Evolutionary conservation across 2,888 invertebrate species (phyloP), one percentile per base, ranked within the genome.

Genomic region (Gari tellinella): DNA sequence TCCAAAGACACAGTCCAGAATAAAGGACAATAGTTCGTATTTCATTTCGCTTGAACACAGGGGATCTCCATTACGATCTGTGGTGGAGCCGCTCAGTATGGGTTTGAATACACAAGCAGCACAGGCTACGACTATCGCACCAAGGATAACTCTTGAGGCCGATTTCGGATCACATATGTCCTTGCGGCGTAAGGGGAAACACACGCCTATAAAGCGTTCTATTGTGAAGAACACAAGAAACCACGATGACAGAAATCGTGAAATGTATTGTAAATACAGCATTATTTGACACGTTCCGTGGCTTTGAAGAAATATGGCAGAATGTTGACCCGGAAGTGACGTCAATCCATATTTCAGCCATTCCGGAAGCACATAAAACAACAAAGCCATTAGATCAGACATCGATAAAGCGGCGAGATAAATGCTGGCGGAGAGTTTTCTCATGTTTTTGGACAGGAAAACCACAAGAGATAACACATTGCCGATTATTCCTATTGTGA

Each of bases 331-430:
- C 8, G 80, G 61, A 2, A 83, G 64, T 0, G 56, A 55, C n/a
- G 83, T 83, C 55, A 89, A 56, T 10, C 88, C 88, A 26, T 82
- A 55, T 53, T 81, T 75, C 17, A 90, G 68, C 90, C 90, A 90
- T 58, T 90, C 89, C 23, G 88, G 76, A 38, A 90, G 74, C 15
- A 90, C 89, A 68, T 87, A 90, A 46, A 96, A 93, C 2, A 96
- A 91, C n/a, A 94, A 94, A 0, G 95, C 86, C 17, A 97, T 91
- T 81, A 96, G 95, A 2, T 95, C 93, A 0, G 95, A 95, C 89
- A 96, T 96, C 72, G 96, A 96, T 55, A 97, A 91, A 0, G 95
- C 95, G 0, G 96, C 94, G 70, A 97, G 92, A 90, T 97, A 97
- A 82, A 95, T 95, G 77, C 95, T 95, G 0, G 96, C 96, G 0